Evolutionary conservation across 2,113 vertebrate genomes (phyloP).

Genomic region (Andinoacara biseriatus): DNA sequence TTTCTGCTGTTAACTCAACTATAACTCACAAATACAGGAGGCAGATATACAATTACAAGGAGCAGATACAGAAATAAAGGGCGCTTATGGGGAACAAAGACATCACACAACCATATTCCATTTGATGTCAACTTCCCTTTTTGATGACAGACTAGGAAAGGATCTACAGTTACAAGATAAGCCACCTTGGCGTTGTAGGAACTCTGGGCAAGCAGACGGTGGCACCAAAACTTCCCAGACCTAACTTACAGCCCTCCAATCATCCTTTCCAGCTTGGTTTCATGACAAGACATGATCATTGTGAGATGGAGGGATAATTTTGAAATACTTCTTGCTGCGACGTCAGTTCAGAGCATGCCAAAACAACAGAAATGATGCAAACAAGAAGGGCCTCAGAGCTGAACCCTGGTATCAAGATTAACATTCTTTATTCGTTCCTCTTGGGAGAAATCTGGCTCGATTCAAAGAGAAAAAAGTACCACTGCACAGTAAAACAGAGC

Average conservation of each 20-base stretch:
- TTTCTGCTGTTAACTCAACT: too few relatives aligned
- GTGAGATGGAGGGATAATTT: background rate
- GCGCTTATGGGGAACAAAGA: background rate
- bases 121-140: background rate
- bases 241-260: background rate
- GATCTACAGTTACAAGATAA: background rate
- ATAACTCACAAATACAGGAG: background rate
- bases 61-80: background rate
- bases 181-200: background rate
- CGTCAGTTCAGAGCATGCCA: background rate
- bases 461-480: too few relatives aligned
- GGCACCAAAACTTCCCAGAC: background rate
- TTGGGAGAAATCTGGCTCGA: too few relatives aligned
- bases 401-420: background rate
- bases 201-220: background rate
- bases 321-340: background rate
- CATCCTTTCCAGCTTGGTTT: background rate
- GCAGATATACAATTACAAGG: background rate
- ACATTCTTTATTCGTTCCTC: too few relatives aligned
- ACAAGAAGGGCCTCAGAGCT: background rate
- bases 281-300: background rate
- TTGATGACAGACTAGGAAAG: background rate
- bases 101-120: background rate
- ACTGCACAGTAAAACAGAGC: too few relatives aligned
- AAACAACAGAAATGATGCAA: background rate